Evolutionary conservation across 2,113 vertebrate species (phyloP).

Genomic region (Sceloporus tristichus): DNA sequence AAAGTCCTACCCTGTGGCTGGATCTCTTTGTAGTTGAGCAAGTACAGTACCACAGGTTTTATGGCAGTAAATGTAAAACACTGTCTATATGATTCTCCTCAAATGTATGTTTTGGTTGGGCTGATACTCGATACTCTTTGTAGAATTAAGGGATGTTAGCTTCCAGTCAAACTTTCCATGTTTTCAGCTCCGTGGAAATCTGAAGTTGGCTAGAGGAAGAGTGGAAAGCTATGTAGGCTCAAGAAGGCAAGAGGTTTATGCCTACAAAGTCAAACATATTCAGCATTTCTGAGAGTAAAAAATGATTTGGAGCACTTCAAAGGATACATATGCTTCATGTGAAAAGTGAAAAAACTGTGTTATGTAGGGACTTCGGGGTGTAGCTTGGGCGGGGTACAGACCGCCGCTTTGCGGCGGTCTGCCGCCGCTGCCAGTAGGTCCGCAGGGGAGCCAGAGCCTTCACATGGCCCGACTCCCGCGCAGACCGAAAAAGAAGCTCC

Average conservation of each 20-base stretch:
- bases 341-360: neutral
- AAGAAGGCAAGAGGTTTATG: neutral
- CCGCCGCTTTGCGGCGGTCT: too few relatives aligned
- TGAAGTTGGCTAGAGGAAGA: neutral
- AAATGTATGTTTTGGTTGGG: neutral
- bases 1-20: slow-evolving; percentile 3
- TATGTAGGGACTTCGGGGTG: neutral
- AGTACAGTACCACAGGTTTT: neutral
- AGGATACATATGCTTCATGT: neutral
- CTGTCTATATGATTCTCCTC: neutral
- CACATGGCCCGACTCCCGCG: too few relatives aligned
- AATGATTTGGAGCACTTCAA: neutral
- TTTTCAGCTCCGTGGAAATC: neutral
- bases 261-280: neutral
- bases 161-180: neutral
- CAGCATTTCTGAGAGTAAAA: neutral
- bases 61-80: neutral
- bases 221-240: neutral
- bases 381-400: too few relatives aligned
- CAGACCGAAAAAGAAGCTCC: too few relatives aligned
- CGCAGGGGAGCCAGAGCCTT: too few relatives aligned
- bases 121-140: neutral
- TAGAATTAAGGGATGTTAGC: neutral
- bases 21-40: slow-evolving; percentile 1
- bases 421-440: too few relatives aligned